Evolutionary conservation across 2,888 invertebrate genomes (phyloP), one percentile per base, ranked within the genome.

Genomic region (Melanostoma scalare): DNA sequence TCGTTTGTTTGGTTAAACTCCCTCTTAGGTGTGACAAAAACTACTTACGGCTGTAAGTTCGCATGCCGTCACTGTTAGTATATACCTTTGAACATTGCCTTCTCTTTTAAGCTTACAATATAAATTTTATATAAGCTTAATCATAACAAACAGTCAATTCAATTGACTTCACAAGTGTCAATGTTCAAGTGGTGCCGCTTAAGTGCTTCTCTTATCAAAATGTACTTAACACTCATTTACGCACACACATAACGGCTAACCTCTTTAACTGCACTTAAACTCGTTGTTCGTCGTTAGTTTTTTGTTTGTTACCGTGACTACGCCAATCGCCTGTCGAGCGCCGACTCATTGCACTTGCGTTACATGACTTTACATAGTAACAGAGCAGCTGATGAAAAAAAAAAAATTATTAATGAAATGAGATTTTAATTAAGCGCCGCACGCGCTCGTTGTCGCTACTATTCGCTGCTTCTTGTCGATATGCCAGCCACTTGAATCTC

Each of bases 371-470:
- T 76, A 69, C 76, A 76, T 71, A 42, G 56, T 63, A 71, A 71
- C 71, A 56, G 42, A 40, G 35, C 6, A 52, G 20, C 38, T 5
- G 20, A 56, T 38, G 38, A 38, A 58, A 36, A 44, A 38, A 42
- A 8, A 8, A 71, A 50, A 52, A 46, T 6, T 35, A 61, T 76
- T 71, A 63, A 69, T 63, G 69, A 77, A 77, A 77, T 77, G 76
- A 71, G 71, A 63, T 77, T 77, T 77, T 77, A 77, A 77, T 77
- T 77, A 63, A 77, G 50, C 76, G 76, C 76, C 76, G 55, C 76
- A 77, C 76, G 76, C 76, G 69, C 69, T 71, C 30, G 56, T n/a
- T 38, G 63, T 56, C 20, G 20, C 20, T 20, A 20, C 20, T 20
- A 20, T 20, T 61, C 63, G 56, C 63, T 63, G 36, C 61, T 48